Percentiles rank a stretch among this genome's conserved stretches.
phyloP scores from a whole-genome alignment of 2,113 vertebrate species.

The Petrocephalus zakoni region DNA sequence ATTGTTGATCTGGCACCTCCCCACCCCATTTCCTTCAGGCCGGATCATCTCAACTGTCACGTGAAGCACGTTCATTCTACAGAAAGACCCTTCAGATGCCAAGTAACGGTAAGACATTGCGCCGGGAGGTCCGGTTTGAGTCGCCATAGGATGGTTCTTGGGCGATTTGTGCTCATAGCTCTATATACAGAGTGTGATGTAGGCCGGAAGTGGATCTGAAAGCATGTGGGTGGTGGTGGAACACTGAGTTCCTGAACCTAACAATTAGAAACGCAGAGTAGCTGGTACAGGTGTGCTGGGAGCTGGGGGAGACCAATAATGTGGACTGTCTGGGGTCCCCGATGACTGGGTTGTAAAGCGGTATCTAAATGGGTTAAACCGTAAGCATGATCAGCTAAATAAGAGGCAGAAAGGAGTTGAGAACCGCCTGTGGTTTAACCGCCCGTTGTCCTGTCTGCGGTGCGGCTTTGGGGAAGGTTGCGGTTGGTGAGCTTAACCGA shows the following conservation, averaged over 20 bases:
- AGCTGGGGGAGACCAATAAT: too few relatives aligned
- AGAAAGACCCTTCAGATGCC: constrained; percentile 97
- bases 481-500: neutral
- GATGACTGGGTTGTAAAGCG: neutral
- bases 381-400: neutral
- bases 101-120: constrained; percentile 77
- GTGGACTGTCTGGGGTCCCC: too few relatives aligned
- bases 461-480: neutral
- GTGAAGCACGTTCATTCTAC: constrained; percentile 97
- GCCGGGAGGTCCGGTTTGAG: neutral
- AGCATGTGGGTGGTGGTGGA: too few relatives aligned
- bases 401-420: neutral
- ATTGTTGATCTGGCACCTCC: constrained; percentile 22
- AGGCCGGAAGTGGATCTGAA: too few relatives aligned
- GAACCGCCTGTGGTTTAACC: neutral
- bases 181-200: neutral
- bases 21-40: constrained; percentile 63
- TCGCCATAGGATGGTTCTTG: neutral
- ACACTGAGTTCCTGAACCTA: too few relatives aligned
- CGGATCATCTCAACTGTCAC: constrained; percentile 87
- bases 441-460: neutral
- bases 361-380: neutral
- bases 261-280: too few relatives aligned
- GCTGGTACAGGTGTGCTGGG: too few relatives aligned
- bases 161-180: neutral